Evolutionary conservation across 2,888 invertebrate species (phyloP), one percentile per base, ranked within the genome.

Genomic region (Zygaena filipendulae): DNA sequence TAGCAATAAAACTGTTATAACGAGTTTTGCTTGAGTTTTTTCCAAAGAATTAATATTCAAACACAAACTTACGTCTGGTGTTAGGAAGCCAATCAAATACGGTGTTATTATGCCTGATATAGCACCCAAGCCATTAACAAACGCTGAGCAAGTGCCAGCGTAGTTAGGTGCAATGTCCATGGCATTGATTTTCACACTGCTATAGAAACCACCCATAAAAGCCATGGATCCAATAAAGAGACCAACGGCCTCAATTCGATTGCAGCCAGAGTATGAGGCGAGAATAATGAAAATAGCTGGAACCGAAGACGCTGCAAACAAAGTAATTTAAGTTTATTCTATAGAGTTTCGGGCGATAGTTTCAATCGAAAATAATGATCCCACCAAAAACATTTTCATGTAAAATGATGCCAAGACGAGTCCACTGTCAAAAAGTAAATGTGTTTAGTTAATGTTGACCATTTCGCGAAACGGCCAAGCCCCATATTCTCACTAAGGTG

Each of bases 201-300:
- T 84, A 48, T 87, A 88, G 57, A 84, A 88, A 1, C 85, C 83
- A 2, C 86, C 88, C 86, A 87, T 87, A 35, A 85, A 82, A 18
- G 82, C 83, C 84, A 86, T 82, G 14, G 77, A 82, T 14, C 83
- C 54, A 27, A 86, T 83, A 52, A 86, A 84, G 32, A 85, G 61
- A 21, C 81, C 72, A 4, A 85, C 80, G 25, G 79, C 51, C 35
- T 60, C 45, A 10, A 56, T 23, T 8, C 77, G 53, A 43, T 85
- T 66, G 47, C 86, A 86, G 21, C 84, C 85, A 2, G 83, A 82
- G 49, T 86, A 86, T 26, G 85, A 83, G 21, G 86, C 86, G 28
- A 80, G 69, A 38, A 87, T 71, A 24, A 87, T 82, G 49, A 85
- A 84, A 33, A 84, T 45, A 2, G 85, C 84, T 19, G 87, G 86